Evolutionary conservation across 2,888 invertebrate species (phyloP), one percentile per base, ranked within the genome.

Genomic region (Sarcophaga caerulescens): DNA sequence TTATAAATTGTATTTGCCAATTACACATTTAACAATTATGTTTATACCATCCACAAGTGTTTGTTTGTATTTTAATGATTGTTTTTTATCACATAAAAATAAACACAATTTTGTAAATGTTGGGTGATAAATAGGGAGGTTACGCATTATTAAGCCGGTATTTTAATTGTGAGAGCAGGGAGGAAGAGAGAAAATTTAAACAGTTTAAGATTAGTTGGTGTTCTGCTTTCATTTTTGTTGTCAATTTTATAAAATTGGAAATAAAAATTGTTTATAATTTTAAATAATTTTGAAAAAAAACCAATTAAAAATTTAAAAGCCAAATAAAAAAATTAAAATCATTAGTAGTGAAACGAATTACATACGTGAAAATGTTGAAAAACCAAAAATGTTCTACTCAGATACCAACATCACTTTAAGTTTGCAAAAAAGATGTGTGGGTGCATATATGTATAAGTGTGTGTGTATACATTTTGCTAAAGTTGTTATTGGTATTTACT

Each of bases 151-250:
- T 35, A 90, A 89, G 89, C 89, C 21, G 79, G 75, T 68, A 11
- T 82, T 66, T 71, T 10, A 52, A 60, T 57, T 59, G 78, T 52
- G 12, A 86, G 86, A 87, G 89, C 81, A 87, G 87, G 89, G 88
- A 87, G 89, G 88, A 88, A 87, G 88, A 88, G 87, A 89, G 88
- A 90, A 17, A 76, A 63, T 71, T 8, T 65, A 70, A 87, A 88
- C 81, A 88, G 85, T 88, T 85, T 88, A 86, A 87, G 60, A 88
- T 87, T 85, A 87, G 89, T 90, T 90, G 89, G 86, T 89, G 87
- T 59, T 76, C 19, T 45, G 44, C 23, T 63, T 63, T 12, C 35
- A 69, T 25, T 45, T 68, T 52, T 60, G 52, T 52, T 59, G 23
- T 23, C 23, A 45, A 47, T 69, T 69, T 25, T 14, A 35, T 23